phyloP scores from a whole-genome alignment of 1,140 invertebrate species.

The Pseudomyrmex dendroicus region DNA sequence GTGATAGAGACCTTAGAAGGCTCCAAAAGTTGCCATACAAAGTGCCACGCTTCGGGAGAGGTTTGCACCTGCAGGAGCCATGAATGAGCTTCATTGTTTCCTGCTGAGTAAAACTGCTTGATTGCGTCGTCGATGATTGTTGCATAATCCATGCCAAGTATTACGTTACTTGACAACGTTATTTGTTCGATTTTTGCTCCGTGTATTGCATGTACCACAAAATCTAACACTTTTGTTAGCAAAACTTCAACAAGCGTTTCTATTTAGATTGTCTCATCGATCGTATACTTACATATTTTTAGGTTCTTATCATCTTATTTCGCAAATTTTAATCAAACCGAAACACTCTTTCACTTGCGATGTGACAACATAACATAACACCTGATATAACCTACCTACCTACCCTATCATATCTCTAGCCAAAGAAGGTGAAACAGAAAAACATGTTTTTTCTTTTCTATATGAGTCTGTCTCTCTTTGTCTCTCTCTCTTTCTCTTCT shows the following conservation, averaged over 20 bases:
- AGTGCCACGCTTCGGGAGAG: slow-evolving; percentile 94
- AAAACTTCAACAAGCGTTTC: background rate
- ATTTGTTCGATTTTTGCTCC: background rate
- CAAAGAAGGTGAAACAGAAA: too few species aligned
- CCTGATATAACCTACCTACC: slow-evolving; percentile 14
- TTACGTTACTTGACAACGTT: slow-evolving; percentile 9
- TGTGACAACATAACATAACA: background rate
- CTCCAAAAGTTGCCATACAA: slow-evolving; percentile 94
- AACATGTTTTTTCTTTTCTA: too few species aligned
- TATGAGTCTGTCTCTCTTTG: too few species aligned
- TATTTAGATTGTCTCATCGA: background rate
- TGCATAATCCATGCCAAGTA: slow-evolving; percentile 73
- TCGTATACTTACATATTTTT: background rate
- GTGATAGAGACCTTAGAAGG: slow-evolving; percentile 88
- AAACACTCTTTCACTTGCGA: background rate
- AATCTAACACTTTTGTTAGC: background rate
- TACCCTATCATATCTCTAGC: too few species aligned
- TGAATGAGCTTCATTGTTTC: slow-evolving; percentile 90
- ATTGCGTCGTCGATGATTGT: slow-evolving; percentile 84
- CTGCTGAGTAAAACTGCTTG: slow-evolving; percentile 85
- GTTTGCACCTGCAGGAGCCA: slow-evolving; percentile 93
- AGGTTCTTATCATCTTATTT: slow-evolving; percentile 11
- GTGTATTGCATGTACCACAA: background rate
- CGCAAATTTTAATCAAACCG: background rate
- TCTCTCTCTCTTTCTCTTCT: too few species aligned